phyloP scores from a whole-genome alignment of 2,797 vertebrate genomes.

The Syngnathus acus region DNA sequence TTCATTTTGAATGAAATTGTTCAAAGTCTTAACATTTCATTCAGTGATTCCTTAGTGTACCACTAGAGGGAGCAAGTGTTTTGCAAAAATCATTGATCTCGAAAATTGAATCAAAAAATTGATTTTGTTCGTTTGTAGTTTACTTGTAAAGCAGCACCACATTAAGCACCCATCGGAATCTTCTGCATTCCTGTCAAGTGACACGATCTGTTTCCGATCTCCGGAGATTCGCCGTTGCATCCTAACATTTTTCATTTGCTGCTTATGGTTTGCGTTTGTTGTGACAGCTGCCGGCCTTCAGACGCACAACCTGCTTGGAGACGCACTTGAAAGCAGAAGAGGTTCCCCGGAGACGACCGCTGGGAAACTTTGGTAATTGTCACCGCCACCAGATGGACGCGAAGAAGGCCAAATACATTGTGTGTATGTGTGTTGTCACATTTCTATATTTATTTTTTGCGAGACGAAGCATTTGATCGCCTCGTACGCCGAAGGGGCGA shows the following conservation, averaged over 20 bases:
- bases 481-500: background rate
- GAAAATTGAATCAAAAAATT: background rate
- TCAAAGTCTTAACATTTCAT: no score
- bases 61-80: background rate
- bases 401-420: no score
- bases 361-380: background rate
- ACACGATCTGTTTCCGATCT: background rate
- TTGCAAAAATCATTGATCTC: background rate
- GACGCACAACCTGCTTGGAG: background rate
- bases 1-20: no score
- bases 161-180: background rate
- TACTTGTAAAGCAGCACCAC: background rate
- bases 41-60: no score
- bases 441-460: background rate
- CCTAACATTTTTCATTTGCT: background rate
- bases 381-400: background rate
- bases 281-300: slow-evolving; percentile 4
- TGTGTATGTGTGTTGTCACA: background rate
- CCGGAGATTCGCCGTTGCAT: background rate
- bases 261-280: background rate
- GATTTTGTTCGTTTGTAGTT: background rate
- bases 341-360: background rate
- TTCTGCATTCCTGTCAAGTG: background rate
- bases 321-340: background rate
- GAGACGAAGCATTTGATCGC: background rate